phyloP scores from a whole-genome alignment of 2,888 invertebrate species.

The Netelia virgata region DNA sequence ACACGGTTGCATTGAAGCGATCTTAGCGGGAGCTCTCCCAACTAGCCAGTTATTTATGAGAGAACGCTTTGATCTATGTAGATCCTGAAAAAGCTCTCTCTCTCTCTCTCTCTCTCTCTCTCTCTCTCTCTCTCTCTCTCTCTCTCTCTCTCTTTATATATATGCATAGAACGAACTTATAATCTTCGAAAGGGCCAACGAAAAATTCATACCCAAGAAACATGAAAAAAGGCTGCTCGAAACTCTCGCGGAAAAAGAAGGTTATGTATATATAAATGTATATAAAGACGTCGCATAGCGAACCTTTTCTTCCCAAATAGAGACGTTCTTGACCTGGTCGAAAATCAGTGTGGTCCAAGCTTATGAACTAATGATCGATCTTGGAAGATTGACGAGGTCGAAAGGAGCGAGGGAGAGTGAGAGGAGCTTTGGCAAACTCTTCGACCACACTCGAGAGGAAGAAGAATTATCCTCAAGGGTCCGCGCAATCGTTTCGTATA shows the following conservation, averaged over 20 bases:
- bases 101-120: background rate
- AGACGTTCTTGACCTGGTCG: constrained; percentile 69
- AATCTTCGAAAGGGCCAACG: constrained; percentile 18
- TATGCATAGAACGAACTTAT: constrained; percentile 10
- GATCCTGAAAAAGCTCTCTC: background rate
- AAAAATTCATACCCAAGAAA: constrained; percentile 27
- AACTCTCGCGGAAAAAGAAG: constrained; percentile 1
- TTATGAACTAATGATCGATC: constrained; percentile 64
- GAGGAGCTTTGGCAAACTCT: constrained; percentile 59
- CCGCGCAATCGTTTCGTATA: constrained; percentile 45
- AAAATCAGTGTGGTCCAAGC: constrained; percentile 64
- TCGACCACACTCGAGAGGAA: constrained; percentile 57
- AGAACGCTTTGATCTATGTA: constrained; percentile 52
- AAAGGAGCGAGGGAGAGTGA: constrained; percentile 10
- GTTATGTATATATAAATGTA: constrained; percentile 4
- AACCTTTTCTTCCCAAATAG: constrained; percentile 73
- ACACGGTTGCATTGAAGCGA: constrained; percentile 77
- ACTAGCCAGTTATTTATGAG: constrained; percentile 82
- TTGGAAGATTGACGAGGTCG: constrained; percentile 60
- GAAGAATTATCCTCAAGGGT: constrained; percentile 48
- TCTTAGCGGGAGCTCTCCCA: constrained; percentile 55
- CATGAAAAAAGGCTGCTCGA: background rate
- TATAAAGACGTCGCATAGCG: constrained; percentile 32
- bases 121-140: no score
- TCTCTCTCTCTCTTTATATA: background rate